Evolutionary conservation across 2,888 invertebrate genomes (phyloP).

Genomic region (Tryphoninae sp.): DNA sequence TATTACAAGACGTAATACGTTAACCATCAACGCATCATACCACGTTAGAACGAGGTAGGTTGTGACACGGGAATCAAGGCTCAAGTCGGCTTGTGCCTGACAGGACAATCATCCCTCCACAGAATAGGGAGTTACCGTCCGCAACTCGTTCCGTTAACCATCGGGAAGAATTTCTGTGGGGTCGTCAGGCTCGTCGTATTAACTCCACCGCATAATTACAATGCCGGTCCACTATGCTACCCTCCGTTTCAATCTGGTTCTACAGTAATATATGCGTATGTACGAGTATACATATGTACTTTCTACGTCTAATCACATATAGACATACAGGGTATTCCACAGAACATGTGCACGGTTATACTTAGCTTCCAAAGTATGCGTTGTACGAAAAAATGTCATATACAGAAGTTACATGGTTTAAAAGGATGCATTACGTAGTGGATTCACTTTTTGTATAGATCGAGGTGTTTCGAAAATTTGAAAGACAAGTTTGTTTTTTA

Average conservation of each 20-base stretch:
- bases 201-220: conserved; percentile 35
- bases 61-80: conserved; percentile 25
- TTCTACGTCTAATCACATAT: neutral
- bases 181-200: neutral
- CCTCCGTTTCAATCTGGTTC: conserved; percentile 4
- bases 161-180: conserved; percentile 45
- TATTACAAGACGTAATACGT: too few species aligned
- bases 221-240: conserved; percentile 26
- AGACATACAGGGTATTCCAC: too few species aligned
- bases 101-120: conserved; percentile 55
- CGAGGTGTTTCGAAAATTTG: too few species aligned
- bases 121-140: conserved; percentile 18
- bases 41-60: neutral
- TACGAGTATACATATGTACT: neutral
- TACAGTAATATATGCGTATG: neutral
- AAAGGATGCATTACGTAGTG: too few species aligned
- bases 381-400: too few species aligned
- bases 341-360: too few species aligned
- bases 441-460: too few species aligned
- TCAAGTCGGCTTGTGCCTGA: conserved; percentile 54
- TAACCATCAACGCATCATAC: too few species aligned
- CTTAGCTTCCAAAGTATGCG: too few species aligned
- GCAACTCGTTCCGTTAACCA: conserved; percentile 38
- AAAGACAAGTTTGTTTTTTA: too few species aligned
- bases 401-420: too few species aligned